Evolutionary conservation across 2,113 vertebrate species (phyloP), one percentile per base, ranked within the genome.

Genomic region (Erinaceus europaeus): DNA sequence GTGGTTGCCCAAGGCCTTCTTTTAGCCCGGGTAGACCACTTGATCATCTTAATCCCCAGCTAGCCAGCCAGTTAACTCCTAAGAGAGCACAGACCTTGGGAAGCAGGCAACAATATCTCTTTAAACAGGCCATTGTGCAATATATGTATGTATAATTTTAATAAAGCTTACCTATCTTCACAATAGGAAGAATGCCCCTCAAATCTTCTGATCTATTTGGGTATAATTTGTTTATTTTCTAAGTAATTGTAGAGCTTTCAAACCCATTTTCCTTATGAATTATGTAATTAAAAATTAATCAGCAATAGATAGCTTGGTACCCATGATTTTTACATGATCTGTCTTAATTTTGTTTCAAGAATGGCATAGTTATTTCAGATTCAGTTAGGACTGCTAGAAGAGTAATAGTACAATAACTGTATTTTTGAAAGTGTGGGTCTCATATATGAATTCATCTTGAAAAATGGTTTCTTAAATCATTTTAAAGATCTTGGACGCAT

Each of bases 31-130:
- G 42, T 52, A 62, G 73, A 84, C 67, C 17, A 85, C 48, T 95
- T 88, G 86, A 93, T 95, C 80, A 93, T 90, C 93, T 86, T 86
- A 88, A 91, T 90, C 83, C 88, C 91, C 76, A 85, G 88, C 72
- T 69, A 92, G 84, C 81, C 83, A 65, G 86, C 53, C 89, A 92
- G 94, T 84, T n/a, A 90, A 95, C 95, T 96, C 90, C n/a, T 36
- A 72, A 82, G 73, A 94, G 91, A 91, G n/a, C 34, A 44, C 1
- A 76, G 55, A 57, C 18, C 40, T 83, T 69, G 36, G 90, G 44
- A 90, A 86, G 52, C 5, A 91, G 92, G 73, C 32, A 83, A 29
- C 64, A 32, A 3, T 32, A 75, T 84, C 29, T 85, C 82, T 82
- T 53, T 9, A 71, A 90, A 69, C 25, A 68, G 42, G 7, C 29